Evolutionary conservation across 2,797 vertebrate species (phyloP), one percentile per base, ranked within the genome.

Genomic region (Cyprinodon diabolis): DNA sequence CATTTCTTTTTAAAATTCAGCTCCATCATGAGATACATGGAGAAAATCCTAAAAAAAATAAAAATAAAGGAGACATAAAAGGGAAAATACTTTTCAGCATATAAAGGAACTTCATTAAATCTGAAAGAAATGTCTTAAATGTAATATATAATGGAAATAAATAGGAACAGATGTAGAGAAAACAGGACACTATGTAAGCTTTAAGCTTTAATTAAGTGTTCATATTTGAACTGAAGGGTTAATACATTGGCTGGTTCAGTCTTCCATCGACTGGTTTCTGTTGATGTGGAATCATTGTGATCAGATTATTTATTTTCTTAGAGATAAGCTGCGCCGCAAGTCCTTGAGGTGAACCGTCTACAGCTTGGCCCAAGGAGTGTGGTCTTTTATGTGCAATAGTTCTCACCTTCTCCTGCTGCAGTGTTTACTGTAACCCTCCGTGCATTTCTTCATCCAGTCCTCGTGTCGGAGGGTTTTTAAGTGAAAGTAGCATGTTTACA

Each of bases 401-500:
- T 65, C 35, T 11, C 35, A 21, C 63, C 15, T 69, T 71, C 71
- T 68, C 77, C 81, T 80, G 70, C 87, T 72, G 67, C 85, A 77
- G 86, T 87, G 85, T 92, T 88, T 75, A 72, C 85, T 23, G 82
- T 72, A 40, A 54, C 45, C 75, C 65, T 86, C 76, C 12, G 17
- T 57, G 49, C 71, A 72, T 74, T 68, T 84, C 68, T 73, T 78
- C 81, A 77, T 77, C 67, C 69, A 3, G 72, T 83, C 83, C 58
- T 77, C 62, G 68, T 69, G 62, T 37, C 55, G 76, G 78, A 81
- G 76, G 70, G 43, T 19, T 69, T 76, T 76, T 82, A 72, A 74
- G 82, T 90, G 87, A 86, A 83, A 88, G 87, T 89, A 89, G 92
- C 91, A 92, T 93, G 91, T 93, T 93, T 92, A 94, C 88, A 86